phyloP scores from a whole-genome alignment of 1,140 invertebrate genomes.

The Pomacea maculata region DNA sequence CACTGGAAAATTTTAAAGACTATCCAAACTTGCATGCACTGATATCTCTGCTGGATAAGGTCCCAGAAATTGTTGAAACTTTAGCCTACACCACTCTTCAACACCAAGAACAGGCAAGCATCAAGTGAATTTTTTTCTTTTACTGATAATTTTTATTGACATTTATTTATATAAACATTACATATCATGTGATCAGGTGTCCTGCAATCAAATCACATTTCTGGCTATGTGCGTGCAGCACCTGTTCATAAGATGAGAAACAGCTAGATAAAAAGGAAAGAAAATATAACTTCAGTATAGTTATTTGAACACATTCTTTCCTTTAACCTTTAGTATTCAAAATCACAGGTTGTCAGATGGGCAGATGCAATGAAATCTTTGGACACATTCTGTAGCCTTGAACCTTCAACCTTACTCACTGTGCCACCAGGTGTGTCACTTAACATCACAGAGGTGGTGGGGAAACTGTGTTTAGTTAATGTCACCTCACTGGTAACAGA shows the following conservation, averaged over 20 bases:
- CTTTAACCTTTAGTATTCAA: background rate
- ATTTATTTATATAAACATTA: too few relatives aligned
- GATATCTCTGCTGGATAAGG: conserved; percentile 22
- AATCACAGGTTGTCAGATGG: conserved; percentile 20
- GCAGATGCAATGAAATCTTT: conserved; percentile 11
- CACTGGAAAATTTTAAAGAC: conserved; percentile 17
- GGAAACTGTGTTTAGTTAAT: conserved; percentile 33
- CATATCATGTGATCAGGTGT: too few relatives aligned
- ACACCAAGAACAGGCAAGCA: conserved; percentile 27
- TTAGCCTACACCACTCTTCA: conserved; percentile 29
- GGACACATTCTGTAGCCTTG: conserved; percentile 26
- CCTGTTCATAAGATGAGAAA: too few relatives aligned
- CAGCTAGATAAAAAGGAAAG: too few relatives aligned
- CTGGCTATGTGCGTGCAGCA: too few relatives aligned
- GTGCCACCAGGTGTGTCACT: conserved; percentile 27
- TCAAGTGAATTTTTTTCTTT: too few relatives aligned
- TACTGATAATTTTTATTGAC: too few relatives aligned
- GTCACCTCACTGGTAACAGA: conserved; percentile 32
- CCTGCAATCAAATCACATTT: too few relatives aligned
- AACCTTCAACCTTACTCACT: conserved; percentile 17
- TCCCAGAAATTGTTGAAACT: conserved; percentile 32
- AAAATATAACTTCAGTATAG: too few relatives aligned
- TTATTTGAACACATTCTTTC: too few relatives aligned
- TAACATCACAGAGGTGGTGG: conserved; percentile 29
- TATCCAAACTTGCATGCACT: conserved; percentile 29